These are phyloP conservation scores for Xiphias gladius DNA, from an alignment of 2,113 vertebrate genomes.

Conservation along the genomic window DNA sequence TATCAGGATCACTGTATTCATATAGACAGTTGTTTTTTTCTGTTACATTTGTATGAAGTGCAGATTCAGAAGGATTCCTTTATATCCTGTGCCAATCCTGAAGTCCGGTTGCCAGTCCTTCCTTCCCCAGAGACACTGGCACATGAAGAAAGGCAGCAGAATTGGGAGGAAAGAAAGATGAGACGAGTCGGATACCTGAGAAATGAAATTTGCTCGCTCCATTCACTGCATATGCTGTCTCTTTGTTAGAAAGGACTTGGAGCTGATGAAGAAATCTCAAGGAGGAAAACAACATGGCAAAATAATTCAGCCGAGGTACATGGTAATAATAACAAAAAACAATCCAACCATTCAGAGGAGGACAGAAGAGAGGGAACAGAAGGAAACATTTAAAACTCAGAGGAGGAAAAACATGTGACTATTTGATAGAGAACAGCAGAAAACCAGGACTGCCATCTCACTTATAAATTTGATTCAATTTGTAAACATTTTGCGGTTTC, in stretches of 20 bases:
- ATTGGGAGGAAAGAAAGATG: conserved; percentile 41
- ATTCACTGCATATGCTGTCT: conserved; percentile 44
- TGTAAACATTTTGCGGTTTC: neutral
- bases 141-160: conserved; percentile 40
- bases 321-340: conserved; percentile 49
- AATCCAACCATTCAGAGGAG: conserved; percentile 53
- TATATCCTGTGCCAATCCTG: conserved; percentile 57
- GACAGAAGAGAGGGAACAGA: conserved; percentile 40
- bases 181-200: conserved; percentile 21
- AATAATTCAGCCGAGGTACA: conserved; percentile 37
- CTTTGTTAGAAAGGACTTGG: conserved; percentile 52
- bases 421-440: conserved; percentile 4
- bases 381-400: conserved; percentile 67
- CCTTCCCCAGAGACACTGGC: conserved; percentile 45
- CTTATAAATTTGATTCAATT: neutral
- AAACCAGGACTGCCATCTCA: conserved; percentile 10
- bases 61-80: conserved; percentile 44
- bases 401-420: conserved; percentile 51
- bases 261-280: conserved; percentile 65
- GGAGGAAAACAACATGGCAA: conserved; percentile 31
- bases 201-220: conserved; percentile 48
- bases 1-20: neutral
- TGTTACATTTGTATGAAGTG: neutral
- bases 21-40: conserved; percentile 1
- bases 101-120: conserved; percentile 46